Evolutionary conservation across 2,888 invertebrate species (phyloP).

Genomic region (Ormyrus labotus): DNA sequence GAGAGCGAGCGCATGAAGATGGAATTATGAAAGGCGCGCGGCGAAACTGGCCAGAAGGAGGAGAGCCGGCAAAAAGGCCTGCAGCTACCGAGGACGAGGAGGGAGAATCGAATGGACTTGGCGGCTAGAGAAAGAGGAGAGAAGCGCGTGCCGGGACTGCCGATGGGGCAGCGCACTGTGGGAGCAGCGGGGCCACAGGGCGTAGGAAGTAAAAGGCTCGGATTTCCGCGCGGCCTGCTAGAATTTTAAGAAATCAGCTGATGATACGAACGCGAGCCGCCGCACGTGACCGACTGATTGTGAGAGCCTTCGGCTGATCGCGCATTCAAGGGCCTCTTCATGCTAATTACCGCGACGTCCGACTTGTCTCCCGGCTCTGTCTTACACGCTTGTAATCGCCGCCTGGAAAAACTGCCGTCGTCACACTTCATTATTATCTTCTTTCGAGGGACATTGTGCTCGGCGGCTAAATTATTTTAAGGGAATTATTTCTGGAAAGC

Average conservation of each 20-base stretch:
- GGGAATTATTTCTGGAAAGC: neutral
- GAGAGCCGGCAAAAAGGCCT: conserved; percentile 39
- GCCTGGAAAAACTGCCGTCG: conserved; percentile 1
- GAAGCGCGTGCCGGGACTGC: conserved; percentile 33
- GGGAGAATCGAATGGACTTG: neutral
- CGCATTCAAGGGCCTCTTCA: conserved; percentile 44
- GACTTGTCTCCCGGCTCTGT: conserved; percentile 7
- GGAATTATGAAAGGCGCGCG: conserved; percentile 56
- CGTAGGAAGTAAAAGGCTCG: conserved; percentile 62
- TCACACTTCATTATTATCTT: neutral
- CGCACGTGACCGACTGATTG: conserved; percentile 16
- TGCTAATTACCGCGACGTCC: conserved; percentile 39
- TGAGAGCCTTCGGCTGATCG: conserved; percentile 18
- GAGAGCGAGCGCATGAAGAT: conserved; percentile 30
- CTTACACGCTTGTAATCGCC: conserved; percentile 28
- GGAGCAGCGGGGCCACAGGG: neutral
- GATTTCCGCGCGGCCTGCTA: conserved; percentile 66
- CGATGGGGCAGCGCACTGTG: conserved; percentile 7
- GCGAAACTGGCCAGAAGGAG: conserved; percentile 18
- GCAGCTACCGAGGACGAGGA: neutral
- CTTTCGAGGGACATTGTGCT: no score
- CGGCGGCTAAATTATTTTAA: no score
- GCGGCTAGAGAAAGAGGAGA: neutral
- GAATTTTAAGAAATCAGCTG: conserved; percentile 65
- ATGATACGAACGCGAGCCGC: neutral